Evolutionary conservation across 1,140 invertebrate genomes (phyloP).

Genomic region (Drosophila truncata): DNA sequence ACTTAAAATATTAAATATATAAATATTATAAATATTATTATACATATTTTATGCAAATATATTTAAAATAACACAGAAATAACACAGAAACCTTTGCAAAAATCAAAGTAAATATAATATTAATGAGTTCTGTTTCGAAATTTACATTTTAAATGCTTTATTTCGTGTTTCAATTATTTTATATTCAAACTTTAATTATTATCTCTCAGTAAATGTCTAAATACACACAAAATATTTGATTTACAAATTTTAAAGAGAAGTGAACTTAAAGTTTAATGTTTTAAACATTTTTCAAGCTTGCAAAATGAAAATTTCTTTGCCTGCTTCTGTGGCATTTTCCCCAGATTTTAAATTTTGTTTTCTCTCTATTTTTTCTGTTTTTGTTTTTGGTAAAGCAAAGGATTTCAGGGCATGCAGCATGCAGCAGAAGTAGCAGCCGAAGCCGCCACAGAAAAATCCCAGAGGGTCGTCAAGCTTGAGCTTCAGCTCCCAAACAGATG

Average conservation of each 20-base stretch:
- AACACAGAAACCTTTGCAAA: not conserved
- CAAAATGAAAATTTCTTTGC: slow-evolving; percentile 19
- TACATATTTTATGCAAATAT: not conserved
- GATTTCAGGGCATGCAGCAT: slow-evolving; percentile 25
- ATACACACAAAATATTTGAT: not conserved
- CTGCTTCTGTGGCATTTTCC: slow-evolving; percentile 43
- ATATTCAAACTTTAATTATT: not conserved
- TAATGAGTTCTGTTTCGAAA: not conserved
- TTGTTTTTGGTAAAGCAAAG: not conserved
- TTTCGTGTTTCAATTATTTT: not conserved
- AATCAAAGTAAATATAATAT: not conserved
- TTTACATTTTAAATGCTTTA: not conserved
- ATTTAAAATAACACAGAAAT: not conserved
- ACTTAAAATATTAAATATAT: not conserved
- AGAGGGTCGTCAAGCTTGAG: slow-evolving; percentile 18
- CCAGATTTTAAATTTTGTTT: not conserved
- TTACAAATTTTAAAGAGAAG: not conserved
- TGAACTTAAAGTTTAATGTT: slow-evolving; percentile 5
- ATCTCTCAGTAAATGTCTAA: not conserved
- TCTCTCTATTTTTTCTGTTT: not conserved
- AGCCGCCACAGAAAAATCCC: slow-evolving; percentile 17
- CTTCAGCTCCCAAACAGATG: slow-evolving; percentile 29
- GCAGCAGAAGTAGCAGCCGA: not conserved
- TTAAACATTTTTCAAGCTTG: slow-evolving; percentile 33
- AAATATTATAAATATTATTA: not conserved